Evolutionary conservation across 2,888 invertebrate genomes (phyloP), one percentile per base, ranked within the genome.

Genomic region (Miltochrista miniata): DNA sequence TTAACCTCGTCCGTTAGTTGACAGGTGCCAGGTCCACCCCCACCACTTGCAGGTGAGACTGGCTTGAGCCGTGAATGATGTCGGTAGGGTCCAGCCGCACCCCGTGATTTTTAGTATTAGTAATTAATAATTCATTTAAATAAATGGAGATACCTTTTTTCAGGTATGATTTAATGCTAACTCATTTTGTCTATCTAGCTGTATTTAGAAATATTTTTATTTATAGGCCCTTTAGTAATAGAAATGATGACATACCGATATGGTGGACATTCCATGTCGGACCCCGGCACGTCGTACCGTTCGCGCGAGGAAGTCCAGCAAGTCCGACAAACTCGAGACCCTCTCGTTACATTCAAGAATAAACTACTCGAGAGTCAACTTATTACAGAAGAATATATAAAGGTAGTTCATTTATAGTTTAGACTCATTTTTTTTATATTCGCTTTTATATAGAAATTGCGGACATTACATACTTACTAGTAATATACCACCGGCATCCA

Each of bases 241-340:
- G 99, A 99, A 90, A 95, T 96, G 73, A 96, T 96, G 61, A 99
- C 99, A 0, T 99, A 99, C 86, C 94, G 99, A 62, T 99, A 99
- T 90, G 96, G 96, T 58, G 99, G 99, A 0, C 99, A 99, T 92
- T 98, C 98, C 63, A 99, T 99, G 99, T 98, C 98, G 30, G 99
- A 99, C 92, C 99, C 99, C 7, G 99, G 99, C 50, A 98, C 98
- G 0, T 98, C 98, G 82, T 98, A 96, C 83, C 93, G 97, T 58
- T 97, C 98, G 0, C 94, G 99, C 52, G 98, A 99, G 74, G 99
- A 99, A 92, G 82, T 89, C 3, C 98, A 99, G 87, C 97, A 98
- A 87, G 98, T 99, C 3, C 93, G 99, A 30, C 97, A 98, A 86
- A 98, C 96, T 12, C 93, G 98, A 51, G 99, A 99, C 91, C 99